Base-by-base conservation (phyloP, 2,113 vertebrate species). In the Coracopsis vasa region DNA sequence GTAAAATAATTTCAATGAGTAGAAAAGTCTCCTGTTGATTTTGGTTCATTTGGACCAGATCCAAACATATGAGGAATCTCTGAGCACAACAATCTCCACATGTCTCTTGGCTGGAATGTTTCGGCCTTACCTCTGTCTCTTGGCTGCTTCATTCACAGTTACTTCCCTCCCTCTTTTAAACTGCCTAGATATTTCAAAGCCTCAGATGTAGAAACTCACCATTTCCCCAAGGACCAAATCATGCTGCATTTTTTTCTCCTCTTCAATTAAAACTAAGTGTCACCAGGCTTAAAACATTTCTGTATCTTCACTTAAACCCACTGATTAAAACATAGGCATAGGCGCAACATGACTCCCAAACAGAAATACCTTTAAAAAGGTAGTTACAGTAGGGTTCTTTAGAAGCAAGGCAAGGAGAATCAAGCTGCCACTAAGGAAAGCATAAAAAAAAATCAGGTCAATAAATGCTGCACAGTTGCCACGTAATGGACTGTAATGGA, bases 241-340 rank as follows among this genome's bases (percentile, higher is more conserved):
- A 69, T 14, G 18, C 37, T 20, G 20, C 1, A 0, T 2, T 16
- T 86, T 86, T 78, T 37, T 8, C 33, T 64, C n/a, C 82, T 71
- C 54, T 67, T 70, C 56, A 95, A 72, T 84, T 94, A 96, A 93
- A 94, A 79, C 47, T 74, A 81, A 81, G 64, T 48, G 16, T 48
- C 51, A 84, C 7, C 39, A 79, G 80, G 65, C 53, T 90, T 67
- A 81, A 86, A 88, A 71, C 61, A n/a, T 69, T 94, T 80, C 33
- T 86, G 29, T 47, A 6, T 23, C 53, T 54, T 93, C 67, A 84
- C 60, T 71, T 77, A 94, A 93, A 48, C 69, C 48, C 44, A 24
- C 0, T 66, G 58, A 86, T 92, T 86, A 84, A 86, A 92, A 86
- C 51, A 56, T 0, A 80, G 28, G 37, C 75, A 77, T 37, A 93